Evolutionary conservation across 2,888 invertebrate genomes (phyloP).

Genomic region (Callosobruchus maculatus): DNA sequence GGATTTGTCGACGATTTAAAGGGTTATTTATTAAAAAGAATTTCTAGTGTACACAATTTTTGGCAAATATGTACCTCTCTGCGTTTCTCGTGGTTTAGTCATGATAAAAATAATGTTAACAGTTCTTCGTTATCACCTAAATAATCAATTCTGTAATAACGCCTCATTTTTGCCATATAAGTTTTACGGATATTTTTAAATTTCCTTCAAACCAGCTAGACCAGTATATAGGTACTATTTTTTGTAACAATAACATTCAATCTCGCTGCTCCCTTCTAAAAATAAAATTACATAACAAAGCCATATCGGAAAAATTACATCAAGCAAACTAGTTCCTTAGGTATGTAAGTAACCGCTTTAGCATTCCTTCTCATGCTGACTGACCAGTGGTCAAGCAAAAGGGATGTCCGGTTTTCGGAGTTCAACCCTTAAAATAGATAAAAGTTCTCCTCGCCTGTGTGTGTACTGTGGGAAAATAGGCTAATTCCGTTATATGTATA

Average conservation of each 20-base stretch:
- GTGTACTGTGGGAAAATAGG: slow-evolving; percentile 28
- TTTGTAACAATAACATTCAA: background rate
- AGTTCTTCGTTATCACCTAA: background rate
- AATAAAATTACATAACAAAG: slow-evolving; percentile 26
- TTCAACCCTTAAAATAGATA: slow-evolving; percentile 29
- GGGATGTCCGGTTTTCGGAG: slow-evolving; percentile 26
- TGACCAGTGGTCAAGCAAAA: slow-evolving; percentile 29
- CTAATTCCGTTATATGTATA: slow-evolving; percentile 11
- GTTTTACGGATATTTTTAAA: background rate
- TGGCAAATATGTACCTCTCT: no score
- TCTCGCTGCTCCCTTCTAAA: slow-evolving; percentile 23
- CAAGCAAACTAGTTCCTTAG: slow-evolving; percentile 32
- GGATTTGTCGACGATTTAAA: no score
- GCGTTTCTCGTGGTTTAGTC: no score
- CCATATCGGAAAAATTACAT: slow-evolving; percentile 33
- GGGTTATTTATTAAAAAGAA: no score
- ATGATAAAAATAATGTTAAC: background rate
- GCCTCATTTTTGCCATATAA: background rate
- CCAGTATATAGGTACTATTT: background rate
- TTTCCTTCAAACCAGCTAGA: background rate
- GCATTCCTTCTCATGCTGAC: slow-evolving; percentile 14
- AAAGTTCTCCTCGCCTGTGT: slow-evolving; percentile 2
- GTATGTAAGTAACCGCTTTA: slow-evolving; percentile 32
- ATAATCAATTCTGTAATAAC: background rate
- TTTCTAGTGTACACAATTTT: no score